These are phyloP conservation scores for Thunnus thynnus DNA, from an alignment of 2,113 vertebrate species.

Conservation along the genomic window DNA sequence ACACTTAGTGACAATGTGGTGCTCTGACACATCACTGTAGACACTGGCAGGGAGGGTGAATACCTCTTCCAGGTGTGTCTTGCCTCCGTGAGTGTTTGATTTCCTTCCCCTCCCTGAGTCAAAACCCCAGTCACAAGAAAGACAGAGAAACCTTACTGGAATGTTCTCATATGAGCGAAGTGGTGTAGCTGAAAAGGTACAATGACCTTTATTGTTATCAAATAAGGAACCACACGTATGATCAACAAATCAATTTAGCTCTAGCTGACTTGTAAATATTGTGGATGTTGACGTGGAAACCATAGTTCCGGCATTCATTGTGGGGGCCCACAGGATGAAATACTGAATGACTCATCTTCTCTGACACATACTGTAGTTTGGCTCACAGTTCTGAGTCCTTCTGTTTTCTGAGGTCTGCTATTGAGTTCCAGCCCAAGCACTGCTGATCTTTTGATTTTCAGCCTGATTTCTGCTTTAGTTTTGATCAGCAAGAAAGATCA, in stretches of 20 bases:
- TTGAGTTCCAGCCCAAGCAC: not conserved
- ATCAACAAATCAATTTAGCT: slow-evolving; percentile 40
- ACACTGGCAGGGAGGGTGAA: slow-evolving; percentile 35
- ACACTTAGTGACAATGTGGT: not conserved
- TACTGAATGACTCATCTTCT: slow-evolving; percentile 56
- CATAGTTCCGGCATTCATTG: slow-evolving; percentile 27
- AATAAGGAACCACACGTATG: slow-evolving; percentile 8
- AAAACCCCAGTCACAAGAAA: slow-evolving; percentile 10
- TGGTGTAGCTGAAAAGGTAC: not conserved
- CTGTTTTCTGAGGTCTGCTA: slow-evolving; percentile 18
- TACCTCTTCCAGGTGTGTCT: slow-evolving; percentile 68
- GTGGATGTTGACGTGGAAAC: slow-evolving; percentile 55
- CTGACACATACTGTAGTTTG: slow-evolving; percentile 29
- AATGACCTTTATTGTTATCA: slow-evolving; percentile 24
- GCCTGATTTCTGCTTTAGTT: not conserved
- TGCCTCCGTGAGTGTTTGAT: not conserved
- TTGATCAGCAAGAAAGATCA: slow-evolving; percentile 64
- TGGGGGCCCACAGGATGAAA: slow-evolving; percentile 39
- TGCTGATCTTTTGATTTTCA: not conserved
- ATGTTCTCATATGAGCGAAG: slow-evolving; percentile 11
- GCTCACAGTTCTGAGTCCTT: slow-evolving; percentile 45
- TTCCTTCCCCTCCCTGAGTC: slow-evolving; percentile 20
- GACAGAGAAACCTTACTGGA: slow-evolving; percentile 16
- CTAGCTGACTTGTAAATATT: slow-evolving; percentile 56
- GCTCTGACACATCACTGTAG: slow-evolving; percentile 16